A percentile compares a stretch with the other conserved stretches of the same genome.
These are phyloP conservation scores for Platycnemis pennipes DNA, from an alignment of 2,888 invertebrate genomes.

Conservation along the genomic window DNA sequence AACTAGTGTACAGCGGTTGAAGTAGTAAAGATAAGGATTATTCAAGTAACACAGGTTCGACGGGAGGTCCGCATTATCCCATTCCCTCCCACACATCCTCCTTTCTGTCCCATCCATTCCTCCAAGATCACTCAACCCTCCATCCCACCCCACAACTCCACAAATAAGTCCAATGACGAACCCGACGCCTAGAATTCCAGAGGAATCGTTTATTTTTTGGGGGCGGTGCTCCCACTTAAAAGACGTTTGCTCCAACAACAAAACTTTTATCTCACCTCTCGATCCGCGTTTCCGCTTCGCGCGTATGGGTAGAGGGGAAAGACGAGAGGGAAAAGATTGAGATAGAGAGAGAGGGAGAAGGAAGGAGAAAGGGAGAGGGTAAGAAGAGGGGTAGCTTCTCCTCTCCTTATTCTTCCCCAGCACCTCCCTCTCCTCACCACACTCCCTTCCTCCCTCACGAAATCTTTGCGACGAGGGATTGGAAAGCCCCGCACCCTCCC, in stretches of 20 bases:
- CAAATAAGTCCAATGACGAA: not conserved
- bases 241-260: not conserved
- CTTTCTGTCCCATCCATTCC: too few species aligned
- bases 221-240: slow-evolving; percentile 41
- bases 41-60: too few species aligned
- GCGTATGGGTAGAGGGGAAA: not conserved
- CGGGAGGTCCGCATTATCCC: too few species aligned
- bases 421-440: not conserved
- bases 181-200: not conserved
- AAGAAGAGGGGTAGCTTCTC: too few species aligned
- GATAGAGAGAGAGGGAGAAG: too few species aligned
- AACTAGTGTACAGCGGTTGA: too few species aligned
- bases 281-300: slow-evolving; percentile 53
- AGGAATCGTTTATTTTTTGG: not conserved
- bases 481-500: not conserved
- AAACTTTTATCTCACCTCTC: slow-evolving; percentile 36
- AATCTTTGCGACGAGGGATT: slow-evolving; percentile 5
- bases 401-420: not conserved
- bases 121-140: too few species aligned
- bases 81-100: too few species aligned
- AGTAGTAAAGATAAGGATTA: too few species aligned
- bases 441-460: not conserved
- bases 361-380: too few species aligned
- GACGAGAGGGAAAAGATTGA: too few species aligned
- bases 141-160: not conserved